These are phyloP conservation scores for Loripinus fragilis DNA, from an alignment of 2,888 invertebrate species.

Conservation along the genomic window DNA sequence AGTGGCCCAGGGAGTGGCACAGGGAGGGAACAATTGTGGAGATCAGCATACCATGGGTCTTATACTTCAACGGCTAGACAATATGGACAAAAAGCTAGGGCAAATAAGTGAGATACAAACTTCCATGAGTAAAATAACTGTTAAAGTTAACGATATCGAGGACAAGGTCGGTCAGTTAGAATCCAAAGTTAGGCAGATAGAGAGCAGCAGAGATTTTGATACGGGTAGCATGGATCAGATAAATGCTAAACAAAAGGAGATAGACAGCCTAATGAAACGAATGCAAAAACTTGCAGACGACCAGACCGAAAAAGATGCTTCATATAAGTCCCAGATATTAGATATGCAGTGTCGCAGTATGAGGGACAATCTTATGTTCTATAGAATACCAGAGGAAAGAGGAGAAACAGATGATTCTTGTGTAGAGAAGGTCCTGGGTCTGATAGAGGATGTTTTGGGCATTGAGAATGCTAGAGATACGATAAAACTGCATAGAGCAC, in stretches of 20 bases:
- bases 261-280: neutral
- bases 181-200: slow-evolving; percentile 1
- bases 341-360: slow-evolving; percentile 14
- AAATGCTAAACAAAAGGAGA: slow-evolving; percentile 18
- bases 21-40: neutral
- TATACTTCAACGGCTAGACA: slow-evolving; percentile 6
- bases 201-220: slow-evolving; percentile 10
- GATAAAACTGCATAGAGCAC: neutral
- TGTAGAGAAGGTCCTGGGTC: neutral
- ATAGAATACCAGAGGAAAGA: slow-evolving; percentile 14
- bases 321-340: neutral
- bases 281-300: neutral
- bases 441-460: neutral
- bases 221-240: neutral
- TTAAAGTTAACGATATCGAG: slow-evolving; percentile 3
- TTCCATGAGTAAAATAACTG: neutral
- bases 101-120: slow-evolving; percentile 14
- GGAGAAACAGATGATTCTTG: neutral
- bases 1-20: neutral
- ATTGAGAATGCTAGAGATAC: neutral
- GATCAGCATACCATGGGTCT: neutral
- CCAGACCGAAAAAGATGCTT: neutral
- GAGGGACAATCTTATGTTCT: slow-evolving; percentile 20
- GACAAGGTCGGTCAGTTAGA: neutral
- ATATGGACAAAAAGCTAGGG: slow-evolving; percentile 14